Evolutionary conservation across 2,113 vertebrate species (phyloP).

Genomic region (Chunga burmeisteri): DNA sequence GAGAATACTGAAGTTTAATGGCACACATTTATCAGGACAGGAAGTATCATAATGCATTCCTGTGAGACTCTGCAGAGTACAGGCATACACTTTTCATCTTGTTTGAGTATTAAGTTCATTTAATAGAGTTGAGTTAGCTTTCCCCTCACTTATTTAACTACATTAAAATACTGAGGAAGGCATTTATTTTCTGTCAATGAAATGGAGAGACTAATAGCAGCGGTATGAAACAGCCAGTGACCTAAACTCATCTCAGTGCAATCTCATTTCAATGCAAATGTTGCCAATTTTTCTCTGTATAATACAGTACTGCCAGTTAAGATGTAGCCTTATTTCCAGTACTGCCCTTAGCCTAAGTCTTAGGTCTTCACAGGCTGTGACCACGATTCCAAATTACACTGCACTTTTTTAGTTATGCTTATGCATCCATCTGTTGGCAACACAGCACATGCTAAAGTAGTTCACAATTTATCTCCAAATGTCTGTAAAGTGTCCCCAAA

Average conservation of each 20-base stretch:
- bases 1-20: not conserved
- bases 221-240: not conserved
- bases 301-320: not conserved
- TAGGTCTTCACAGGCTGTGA: not conserved
- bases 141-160: not conserved
- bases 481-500: not conserved
- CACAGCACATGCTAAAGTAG: not conserved
- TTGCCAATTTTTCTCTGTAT: not conserved
- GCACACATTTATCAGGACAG: not conserved
- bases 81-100: not conserved
- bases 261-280: not conserved
- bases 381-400: not conserved
- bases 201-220: not conserved
- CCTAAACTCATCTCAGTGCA: not conserved
- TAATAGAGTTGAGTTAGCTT: constrained; percentile 1
- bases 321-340: not conserved
- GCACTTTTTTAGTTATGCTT: not conserved
- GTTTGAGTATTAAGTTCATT: not conserved
- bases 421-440: not conserved
- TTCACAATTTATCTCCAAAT: not conserved
- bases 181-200: not conserved
- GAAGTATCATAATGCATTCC: not conserved
- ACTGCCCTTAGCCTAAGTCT: not conserved
- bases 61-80: not conserved
- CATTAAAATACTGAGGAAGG: not conserved